Evolutionary conservation across 2,113 vertebrate genomes (phyloP).

Genomic region (Xiphophorus hellerii): DNA sequence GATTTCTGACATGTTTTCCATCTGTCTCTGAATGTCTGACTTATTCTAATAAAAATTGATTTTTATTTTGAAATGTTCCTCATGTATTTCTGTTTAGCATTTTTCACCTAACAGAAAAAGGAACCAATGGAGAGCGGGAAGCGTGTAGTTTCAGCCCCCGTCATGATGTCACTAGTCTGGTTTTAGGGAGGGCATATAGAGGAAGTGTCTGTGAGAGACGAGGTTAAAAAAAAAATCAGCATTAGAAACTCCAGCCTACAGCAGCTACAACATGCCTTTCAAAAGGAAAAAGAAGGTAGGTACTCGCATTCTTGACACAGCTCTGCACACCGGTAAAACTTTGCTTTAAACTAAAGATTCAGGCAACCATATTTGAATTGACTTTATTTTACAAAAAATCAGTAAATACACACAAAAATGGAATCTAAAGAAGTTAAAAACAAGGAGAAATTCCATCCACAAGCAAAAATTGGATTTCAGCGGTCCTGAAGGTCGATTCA

Average conservation of each 20-base stretch:
- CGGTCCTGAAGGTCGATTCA: constrained; percentile 11
- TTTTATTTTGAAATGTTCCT: constrained; percentile 16
- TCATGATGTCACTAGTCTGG: too few relatives aligned
- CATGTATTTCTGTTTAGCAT: background rate
- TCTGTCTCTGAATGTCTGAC: constrained; percentile 36
- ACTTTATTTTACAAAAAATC: constrained; percentile 69
- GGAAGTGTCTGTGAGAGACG: background rate
- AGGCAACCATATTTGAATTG: background rate
- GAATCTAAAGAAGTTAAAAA: constrained; percentile 11
- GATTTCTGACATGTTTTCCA: constrained; percentile 39
- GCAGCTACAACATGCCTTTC: constrained; percentile 42
- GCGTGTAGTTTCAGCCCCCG: background rate
- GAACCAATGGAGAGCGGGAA: background rate
- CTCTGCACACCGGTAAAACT: accelerated
- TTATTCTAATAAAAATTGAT: constrained; percentile 64
- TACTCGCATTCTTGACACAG: accelerated
- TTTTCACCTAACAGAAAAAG: background rate
- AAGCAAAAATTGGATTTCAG: background rate
- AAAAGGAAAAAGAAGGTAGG: constrained; percentile 62
- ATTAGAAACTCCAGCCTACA: background rate
- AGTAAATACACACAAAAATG: constrained; percentile 25
- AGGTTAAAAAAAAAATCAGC: background rate
- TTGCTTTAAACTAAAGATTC: background rate
- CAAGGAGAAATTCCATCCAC: background rate
- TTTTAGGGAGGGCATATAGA: too few relatives aligned